A percentile compares a stretch with the other conserved stretches of the same genome.
phyloP scores from a whole-genome alignment of 2,113 vertebrate genomes.

The Oostethus manadensis region DNA sequence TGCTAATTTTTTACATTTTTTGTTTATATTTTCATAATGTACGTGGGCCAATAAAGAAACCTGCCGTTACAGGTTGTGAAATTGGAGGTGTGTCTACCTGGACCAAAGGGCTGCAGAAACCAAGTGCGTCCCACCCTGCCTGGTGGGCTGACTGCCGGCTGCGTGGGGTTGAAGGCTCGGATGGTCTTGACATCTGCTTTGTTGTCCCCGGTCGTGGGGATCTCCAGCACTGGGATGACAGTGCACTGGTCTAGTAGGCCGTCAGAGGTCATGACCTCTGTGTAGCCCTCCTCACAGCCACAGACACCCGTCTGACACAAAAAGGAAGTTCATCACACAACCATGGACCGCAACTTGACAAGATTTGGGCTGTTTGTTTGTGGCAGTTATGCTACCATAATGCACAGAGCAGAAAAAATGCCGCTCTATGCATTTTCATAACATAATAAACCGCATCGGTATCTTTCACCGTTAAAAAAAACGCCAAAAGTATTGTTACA shows the following conservation, averaged over 20 bases:
- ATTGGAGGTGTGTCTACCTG: slow-evolving; percentile 35
- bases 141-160: slow-evolving; percentile 74
- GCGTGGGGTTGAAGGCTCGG: slow-evolving; percentile 86
- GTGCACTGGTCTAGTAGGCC: slow-evolving; percentile 90
- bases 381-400: no score
- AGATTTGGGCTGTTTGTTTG: no score
- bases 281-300: slow-evolving; percentile 92
- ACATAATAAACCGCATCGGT: no score
- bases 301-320: slow-evolving; percentile 79
- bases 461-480: no score
- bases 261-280: slow-evolving; percentile 92
- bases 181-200: slow-evolving; percentile 93
- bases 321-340: background rate
- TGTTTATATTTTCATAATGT: no score
- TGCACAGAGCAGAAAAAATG: no score
- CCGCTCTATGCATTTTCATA: no score
- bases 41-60: no score
- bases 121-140: slow-evolving; percentile 84
- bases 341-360: background rate
- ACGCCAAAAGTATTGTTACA: no score
- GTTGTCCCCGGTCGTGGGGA: slow-evolving; percentile 86
- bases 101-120: slow-evolving; percentile 95
- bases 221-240: slow-evolving; percentile 87
- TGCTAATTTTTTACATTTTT: no score
- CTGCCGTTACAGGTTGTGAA: background rate